These are phyloP conservation scores for Automeris io DNA, from an alignment of 2,888 invertebrate species.

Conservation along the genomic window DNA sequence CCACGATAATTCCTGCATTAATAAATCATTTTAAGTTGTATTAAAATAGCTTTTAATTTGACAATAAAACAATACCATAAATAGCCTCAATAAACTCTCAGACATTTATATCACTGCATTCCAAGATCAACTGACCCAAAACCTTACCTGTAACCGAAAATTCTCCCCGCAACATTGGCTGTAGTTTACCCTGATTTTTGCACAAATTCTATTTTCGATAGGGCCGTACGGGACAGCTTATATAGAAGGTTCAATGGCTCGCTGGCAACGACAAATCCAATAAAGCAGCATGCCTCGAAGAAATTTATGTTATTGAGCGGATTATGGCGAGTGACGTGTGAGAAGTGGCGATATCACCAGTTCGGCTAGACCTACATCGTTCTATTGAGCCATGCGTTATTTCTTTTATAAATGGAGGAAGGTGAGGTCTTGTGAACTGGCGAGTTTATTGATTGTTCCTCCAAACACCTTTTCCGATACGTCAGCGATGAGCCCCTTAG, in stretches of 20 bases:
- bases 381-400: conserved; percentile 17
- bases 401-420: conserved; percentile 18
- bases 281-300: conserved; percentile 62
- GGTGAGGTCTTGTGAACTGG: conserved; percentile 45
- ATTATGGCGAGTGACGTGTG: conserved; percentile 65
- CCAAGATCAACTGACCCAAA: background rate
- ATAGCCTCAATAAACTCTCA: too few relatives aligned
- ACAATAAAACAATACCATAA: too few relatives aligned
- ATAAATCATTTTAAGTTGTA: too few relatives aligned
- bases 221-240: conserved; percentile 46
- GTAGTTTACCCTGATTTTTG: conserved; percentile 34
- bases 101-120: background rate
- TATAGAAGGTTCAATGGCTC: conserved; percentile 48
- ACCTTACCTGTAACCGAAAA: conserved; percentile 19
- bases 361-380: conserved; percentile 32
- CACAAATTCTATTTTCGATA: conserved; percentile 50
- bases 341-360: conserved; percentile 45
- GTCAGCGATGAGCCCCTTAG: conserved; percentile 55
- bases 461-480: conserved; percentile 61
- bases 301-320: conserved; percentile 73
- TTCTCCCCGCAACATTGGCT: conserved; percentile 17
- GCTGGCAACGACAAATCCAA: conserved; percentile 62
- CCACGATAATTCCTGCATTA: too few relatives aligned
- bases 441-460: conserved; percentile 60
- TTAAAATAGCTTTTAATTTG: too few relatives aligned